Conservation (phyloP, 2,797 vertebrate genomes). For the Telmatherina bonti region DNA sequence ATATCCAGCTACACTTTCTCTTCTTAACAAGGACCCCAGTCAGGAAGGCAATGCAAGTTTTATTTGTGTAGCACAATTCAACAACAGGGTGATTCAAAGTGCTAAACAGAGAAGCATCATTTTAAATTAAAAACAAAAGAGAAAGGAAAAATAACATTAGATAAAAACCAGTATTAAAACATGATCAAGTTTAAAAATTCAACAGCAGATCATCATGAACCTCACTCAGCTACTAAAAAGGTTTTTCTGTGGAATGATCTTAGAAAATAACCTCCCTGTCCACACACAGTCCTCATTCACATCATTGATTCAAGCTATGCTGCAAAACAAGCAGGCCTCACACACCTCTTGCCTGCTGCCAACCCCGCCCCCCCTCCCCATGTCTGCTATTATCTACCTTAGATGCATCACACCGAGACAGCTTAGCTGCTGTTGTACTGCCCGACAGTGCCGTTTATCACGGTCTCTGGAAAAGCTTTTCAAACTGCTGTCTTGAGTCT, state of each 20-base stretch:
- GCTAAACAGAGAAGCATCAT: no score
- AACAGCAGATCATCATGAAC: slow-evolving; percentile 12
- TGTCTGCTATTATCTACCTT: slow-evolving; percentile 55
- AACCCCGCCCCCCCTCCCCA: slow-evolving; percentile 24
- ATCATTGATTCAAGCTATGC: slow-evolving; percentile 32
- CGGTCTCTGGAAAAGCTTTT: slow-evolving; percentile 54
- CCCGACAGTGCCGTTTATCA: slow-evolving; percentile 61
- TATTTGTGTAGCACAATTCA: no score
- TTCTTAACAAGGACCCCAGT: slow-evolving; percentile 34
- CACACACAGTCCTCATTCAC: slow-evolving; percentile 14
- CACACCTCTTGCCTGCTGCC: slow-evolving; percentile 48
- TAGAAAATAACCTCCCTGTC: slow-evolving; percentile 6
- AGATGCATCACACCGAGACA: slow-evolving; percentile 35
- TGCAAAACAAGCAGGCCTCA: slow-evolving; percentile 21
- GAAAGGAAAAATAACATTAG: no score
- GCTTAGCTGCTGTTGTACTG: slow-evolving; percentile 54
- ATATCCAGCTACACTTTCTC: slow-evolving; percentile 26
- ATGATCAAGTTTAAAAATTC: no score
- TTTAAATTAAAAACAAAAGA: no score
- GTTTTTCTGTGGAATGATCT: slow-evolving; percentile 40
- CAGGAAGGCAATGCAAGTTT: background rate
- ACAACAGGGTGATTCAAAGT: no score
- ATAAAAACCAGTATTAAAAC: no score
- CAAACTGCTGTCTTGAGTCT: slow-evolving; percentile 52
- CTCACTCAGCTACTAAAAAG: slow-evolving; percentile 37